phyloP scores from a whole-genome alignment of 2,797 vertebrate genomes.

The Catharus ustulatus region DNA sequence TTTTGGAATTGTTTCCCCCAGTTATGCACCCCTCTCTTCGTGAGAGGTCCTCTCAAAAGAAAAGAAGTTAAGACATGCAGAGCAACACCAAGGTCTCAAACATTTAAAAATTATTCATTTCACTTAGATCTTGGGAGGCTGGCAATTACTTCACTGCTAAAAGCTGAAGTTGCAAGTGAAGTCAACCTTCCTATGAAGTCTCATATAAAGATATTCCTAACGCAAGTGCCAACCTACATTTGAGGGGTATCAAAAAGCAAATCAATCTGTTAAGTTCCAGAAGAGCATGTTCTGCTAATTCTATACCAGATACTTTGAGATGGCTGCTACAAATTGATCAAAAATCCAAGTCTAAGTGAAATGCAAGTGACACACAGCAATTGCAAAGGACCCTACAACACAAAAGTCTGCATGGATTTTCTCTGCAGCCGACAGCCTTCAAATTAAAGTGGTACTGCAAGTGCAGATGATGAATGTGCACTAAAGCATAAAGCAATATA shows the following conservation, averaged over 20 bases:
- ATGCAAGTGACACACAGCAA: not conserved
- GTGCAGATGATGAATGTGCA: not conserved
- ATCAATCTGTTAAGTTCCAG: not conserved
- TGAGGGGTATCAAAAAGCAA: not conserved
- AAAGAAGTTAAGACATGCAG: not conserved
- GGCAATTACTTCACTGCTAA: not conserved
- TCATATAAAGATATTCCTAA: not conserved
- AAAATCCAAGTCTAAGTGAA: not conserved
- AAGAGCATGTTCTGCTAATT: not conserved
- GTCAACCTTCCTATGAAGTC: not conserved
- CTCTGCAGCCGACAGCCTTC: not conserved
- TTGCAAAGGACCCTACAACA: not conserved
- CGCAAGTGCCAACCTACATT: not conserved
- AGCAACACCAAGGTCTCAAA: not conserved
- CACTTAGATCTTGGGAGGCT: not conserved
- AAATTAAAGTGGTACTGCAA: not conserved
- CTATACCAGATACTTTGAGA: not conserved
- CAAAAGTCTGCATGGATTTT: fast-evolving
- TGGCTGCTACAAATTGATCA: not conserved
- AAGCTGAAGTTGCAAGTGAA: not conserved
- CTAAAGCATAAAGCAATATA: not conserved
- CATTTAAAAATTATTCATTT: not conserved
- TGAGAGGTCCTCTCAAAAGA: not conserved
- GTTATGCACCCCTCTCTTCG: not conserved
- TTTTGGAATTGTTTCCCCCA: not conserved